These are phyloP conservation scores for Masnerella sp. DNA, from an alignment of 2,888 invertebrate genomes.

Conservation along the genomic window DNA sequence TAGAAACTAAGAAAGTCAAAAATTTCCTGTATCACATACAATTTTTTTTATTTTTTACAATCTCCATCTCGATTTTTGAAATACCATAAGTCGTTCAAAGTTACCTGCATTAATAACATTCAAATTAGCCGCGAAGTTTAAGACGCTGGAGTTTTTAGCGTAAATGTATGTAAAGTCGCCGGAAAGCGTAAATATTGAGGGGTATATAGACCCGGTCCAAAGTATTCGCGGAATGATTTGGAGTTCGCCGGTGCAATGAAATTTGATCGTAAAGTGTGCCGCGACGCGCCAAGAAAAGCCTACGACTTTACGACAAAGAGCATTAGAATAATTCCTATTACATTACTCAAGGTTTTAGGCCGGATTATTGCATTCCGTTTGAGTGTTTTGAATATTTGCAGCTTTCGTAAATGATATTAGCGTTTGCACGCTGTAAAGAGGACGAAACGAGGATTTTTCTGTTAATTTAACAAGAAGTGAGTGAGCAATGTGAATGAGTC, in stretches of 20 bases:
- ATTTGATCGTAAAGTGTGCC: constrained; percentile 38
- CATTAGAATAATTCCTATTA: constrained; percentile 49
- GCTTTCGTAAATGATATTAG: constrained; percentile 8
- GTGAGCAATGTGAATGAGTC: neutral
- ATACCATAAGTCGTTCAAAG: too few species aligned
- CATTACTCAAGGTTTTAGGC: constrained; percentile 32
- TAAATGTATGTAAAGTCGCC: constrained; percentile 30
- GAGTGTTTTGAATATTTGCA: constrained; percentile 28
- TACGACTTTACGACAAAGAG: constrained; percentile 36
- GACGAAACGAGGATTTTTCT: too few species aligned
- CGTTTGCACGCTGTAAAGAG: neutral
- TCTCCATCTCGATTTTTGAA: too few species aligned
- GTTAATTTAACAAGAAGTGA: neutral
- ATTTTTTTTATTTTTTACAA: too few species aligned
- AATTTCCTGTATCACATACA: too few species aligned
- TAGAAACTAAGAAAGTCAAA: constrained; percentile 10
- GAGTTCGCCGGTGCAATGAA: constrained; percentile 11
- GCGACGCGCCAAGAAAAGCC: constrained; percentile 32
- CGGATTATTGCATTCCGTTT: constrained; percentile 41
- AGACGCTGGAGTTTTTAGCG: constrained; percentile 37
- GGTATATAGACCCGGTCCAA: constrained; percentile 20
- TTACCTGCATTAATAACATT: constrained; percentile 42
- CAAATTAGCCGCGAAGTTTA: constrained; percentile 29
- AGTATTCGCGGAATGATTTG: constrained; percentile 26
- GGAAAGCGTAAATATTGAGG: constrained; percentile 34